These are phyloP conservation scores for Zygaena filipendulae DNA, from an alignment of 2,888 invertebrate genomes.

Conservation along the genomic window DNA sequence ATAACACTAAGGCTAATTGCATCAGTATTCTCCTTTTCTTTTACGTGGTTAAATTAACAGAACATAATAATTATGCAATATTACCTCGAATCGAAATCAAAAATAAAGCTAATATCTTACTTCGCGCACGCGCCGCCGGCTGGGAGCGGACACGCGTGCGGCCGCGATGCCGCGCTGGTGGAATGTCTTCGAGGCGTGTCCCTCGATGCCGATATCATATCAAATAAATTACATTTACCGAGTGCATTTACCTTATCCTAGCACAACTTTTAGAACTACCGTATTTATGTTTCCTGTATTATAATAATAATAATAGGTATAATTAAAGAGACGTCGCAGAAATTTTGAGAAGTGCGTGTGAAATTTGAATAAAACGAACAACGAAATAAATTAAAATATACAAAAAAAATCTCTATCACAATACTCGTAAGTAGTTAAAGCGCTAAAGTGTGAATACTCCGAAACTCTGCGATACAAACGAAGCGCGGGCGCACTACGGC, in stretches of 20 bases:
- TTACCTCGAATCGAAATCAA: constrained; percentile 62
- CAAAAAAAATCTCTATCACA: constrained; percentile 68
- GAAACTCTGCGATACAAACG: constrained; percentile 56
- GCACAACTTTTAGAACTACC: constrained; percentile 57
- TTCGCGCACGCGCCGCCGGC: constrained; percentile 59
- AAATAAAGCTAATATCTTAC: constrained; percentile 68
- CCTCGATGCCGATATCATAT: constrained; percentile 21
- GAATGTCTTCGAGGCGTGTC: constrained; percentile 39
- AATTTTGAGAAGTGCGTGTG: constrained; percentile 50
- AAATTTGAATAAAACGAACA: too few species aligned
- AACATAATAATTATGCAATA: constrained; percentile 67
- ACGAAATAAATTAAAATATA: constrained; percentile 70
- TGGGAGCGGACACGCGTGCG: too few species aligned
- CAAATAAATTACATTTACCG: constrained; percentile 40
- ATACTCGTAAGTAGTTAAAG: constrained; percentile 70
- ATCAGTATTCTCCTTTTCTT: too few species aligned
- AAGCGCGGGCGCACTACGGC: constrained; percentile 42
- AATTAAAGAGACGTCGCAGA: constrained; percentile 59
- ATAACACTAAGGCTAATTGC: constrained; percentile 69
- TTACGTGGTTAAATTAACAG: constrained; percentile 66
- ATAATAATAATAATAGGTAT: too few species aligned
- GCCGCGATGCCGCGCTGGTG: constrained; percentile 35
- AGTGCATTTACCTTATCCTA: constrained; percentile 59
- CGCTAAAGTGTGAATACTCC: constrained; percentile 67
- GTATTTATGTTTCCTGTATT: constrained; percentile 48